Conservation (phyloP, 2,888 invertebrate genomes). For the Tubulanus polymorphus region DNA sequence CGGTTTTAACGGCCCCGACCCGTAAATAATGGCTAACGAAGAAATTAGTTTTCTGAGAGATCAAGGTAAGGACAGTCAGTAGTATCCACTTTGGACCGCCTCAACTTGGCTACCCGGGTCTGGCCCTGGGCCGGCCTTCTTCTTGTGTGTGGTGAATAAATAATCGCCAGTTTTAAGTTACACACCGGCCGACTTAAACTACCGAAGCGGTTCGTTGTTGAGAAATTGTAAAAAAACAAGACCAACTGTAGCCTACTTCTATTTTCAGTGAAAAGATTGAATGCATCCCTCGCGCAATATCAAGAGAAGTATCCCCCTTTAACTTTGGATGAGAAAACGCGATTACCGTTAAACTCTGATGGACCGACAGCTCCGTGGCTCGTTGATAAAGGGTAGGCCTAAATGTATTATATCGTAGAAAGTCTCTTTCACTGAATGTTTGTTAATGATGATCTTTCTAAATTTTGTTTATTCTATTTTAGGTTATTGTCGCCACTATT, state of each 20-base stretch:
- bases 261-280: conserved; percentile 28
- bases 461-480: conserved; percentile 11
- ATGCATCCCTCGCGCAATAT: conserved; percentile 53
- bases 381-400: conserved; percentile 61
- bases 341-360: conserved; percentile 57
- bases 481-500: conserved; percentile 55
- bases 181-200: no score
- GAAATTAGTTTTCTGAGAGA: conserved; percentile 27
- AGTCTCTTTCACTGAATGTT: conserved; percentile 52
- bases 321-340: conserved; percentile 4
- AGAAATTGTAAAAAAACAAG: not conserved
- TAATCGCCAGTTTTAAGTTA: no score
- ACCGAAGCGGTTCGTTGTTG: no score
- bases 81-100: no score
- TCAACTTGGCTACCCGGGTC: no score
- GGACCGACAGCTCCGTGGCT: conserved; percentile 56
- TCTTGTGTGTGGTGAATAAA: no score
- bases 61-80: conserved; percentile 31
- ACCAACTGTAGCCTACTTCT: not conserved
- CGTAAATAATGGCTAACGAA: conserved; percentile 24
- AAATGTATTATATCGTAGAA: not conserved
- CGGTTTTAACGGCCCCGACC: no score
- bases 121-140: no score
- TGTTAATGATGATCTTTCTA: conserved; percentile 50
- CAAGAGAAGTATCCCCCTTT: conserved; percentile 50